These are phyloP conservation scores for Pangasius mekongensis DNA, from an alignment of 2,797 vertebrate genomes.

Conservation along the genomic window DNA sequence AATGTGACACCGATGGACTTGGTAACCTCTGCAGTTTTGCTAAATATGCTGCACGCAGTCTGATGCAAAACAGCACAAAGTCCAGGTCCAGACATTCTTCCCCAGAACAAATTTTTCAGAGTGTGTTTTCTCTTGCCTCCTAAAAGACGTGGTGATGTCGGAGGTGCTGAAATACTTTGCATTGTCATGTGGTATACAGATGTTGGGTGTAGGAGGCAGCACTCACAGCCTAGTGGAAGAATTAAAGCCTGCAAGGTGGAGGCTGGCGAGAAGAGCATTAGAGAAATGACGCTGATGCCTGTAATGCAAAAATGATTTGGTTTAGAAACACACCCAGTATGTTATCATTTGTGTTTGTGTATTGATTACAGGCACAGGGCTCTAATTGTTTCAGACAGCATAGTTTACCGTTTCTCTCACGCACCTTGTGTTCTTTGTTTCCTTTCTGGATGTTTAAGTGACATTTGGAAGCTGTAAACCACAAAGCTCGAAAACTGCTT, in stretches of 20 bases:
- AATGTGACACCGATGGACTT: conserved; percentile 15
- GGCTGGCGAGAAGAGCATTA: conserved; percentile 33
- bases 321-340: conserved; percentile 48
- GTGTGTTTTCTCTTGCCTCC: conserved; percentile 60
- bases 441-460: conserved; percentile 43
- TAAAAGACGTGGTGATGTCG: conserved; percentile 57
- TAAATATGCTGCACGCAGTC: conserved; percentile 50
- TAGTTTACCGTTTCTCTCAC: conserved; percentile 56
- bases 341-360: conserved; percentile 40
- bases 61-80: conserved; percentile 45
- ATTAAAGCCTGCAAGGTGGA: conserved; percentile 52
- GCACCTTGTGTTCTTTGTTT: conserved; percentile 55
- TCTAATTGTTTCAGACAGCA: conserved; percentile 35
- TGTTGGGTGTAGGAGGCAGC: conserved; percentile 61
- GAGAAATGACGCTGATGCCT: conserved; percentile 44
- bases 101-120: conserved; percentile 43
- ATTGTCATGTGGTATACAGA: conserved; percentile 72
- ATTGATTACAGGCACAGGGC: conserved; percentile 39
- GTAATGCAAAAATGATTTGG: conserved; percentile 35
- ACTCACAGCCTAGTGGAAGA: conserved; percentile 50
- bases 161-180: conserved; percentile 64
- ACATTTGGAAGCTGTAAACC: conserved; percentile 29
- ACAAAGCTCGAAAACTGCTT: conserved; percentile 9
- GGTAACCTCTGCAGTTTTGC: conserved; percentile 33
- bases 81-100: conserved; percentile 52